Evolutionary conservation across 2,797 vertebrate genomes (phyloP), one percentile per base, ranked within the genome.

Genomic region (Fistularia commersonii): DNA sequence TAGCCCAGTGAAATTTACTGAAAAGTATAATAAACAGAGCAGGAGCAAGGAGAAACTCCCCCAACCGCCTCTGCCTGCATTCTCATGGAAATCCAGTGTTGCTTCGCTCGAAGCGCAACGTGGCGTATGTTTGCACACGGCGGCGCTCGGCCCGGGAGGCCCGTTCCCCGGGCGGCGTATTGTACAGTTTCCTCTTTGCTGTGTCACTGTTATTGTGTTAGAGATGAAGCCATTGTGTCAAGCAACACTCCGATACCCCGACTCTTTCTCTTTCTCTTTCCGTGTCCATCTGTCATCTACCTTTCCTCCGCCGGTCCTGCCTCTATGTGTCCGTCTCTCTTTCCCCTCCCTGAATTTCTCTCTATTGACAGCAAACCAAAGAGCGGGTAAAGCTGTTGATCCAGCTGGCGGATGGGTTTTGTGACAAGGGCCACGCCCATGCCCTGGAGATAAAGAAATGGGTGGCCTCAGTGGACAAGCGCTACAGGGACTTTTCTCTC

Each of bases 301-400:
- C 74, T 86, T 60, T 78, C 45, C 52, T 51, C 54, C 56, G 23
- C 23, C 23, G 23, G 23, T 23, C 23, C 23, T 23, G 23, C 23
- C 23, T 23, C 23, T 23, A 4, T 23, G 23, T 23, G 23, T 64
- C 65, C 52, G 49, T 65, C 54, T 68, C 51, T 53, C 50, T 49
- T 1, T 47, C 46, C 61, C 62, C 68, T 54, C 72, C 60, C 80
- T 66, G 12, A 66, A 74, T 77, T 72, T 73, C 41, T 63, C 61
- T 64, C 76, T 69, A 71, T 77, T 79, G 69, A 81, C 86, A 99
- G 97, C 97, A 99, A 99, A 99, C 97, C 91, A 99, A 98, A 96
- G 97, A 99, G 90, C 91, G 97, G 31, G 97, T 99, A 80, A 99
- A 99, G 91, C 91, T 99, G 85, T 90, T 99, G 92, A 99, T 99